These are phyloP conservation scores for Solenopsis invicta DNA, from an alignment of 1,140 invertebrate species.

Conservation along the genomic window DNA sequence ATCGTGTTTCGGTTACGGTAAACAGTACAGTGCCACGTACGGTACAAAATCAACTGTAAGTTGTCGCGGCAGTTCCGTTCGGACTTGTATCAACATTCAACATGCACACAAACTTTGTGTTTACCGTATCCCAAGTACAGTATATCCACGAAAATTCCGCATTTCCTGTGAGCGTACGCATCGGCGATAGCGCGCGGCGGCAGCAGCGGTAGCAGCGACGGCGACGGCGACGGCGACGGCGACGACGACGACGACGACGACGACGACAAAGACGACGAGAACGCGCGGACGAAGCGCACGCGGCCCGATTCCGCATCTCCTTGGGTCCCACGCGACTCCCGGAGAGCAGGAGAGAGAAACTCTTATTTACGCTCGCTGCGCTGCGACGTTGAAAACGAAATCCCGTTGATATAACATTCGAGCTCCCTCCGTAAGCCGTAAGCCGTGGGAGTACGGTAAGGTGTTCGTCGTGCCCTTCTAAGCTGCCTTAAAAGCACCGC, in stretches of 20 bases:
- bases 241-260: too few relatives aligned
- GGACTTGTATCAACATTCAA: conserved; percentile 50
- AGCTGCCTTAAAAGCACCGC: conserved; percentile 64
- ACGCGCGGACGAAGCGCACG: neutral
- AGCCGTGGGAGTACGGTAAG: conserved; percentile 63
- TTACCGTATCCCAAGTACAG: conserved; percentile 34
- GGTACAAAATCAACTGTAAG: conserved; percentile 45
- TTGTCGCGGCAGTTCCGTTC: conserved; percentile 23
- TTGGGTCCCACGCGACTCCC: conserved; percentile 9
- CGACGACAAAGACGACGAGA: too few relatives aligned
- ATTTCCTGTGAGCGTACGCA: conserved; percentile 11
- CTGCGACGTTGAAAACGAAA: conserved; percentile 56
- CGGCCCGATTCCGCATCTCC: neutral
- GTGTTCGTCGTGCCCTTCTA: conserved; percentile 61
- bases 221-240: neutral
- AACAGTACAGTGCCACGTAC: conserved; percentile 35
- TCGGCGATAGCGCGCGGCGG: neutral
- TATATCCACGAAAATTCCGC: conserved; percentile 44
- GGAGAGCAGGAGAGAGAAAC: neutral
- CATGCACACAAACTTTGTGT: conserved; percentile 37
- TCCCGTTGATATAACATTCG: conserved; percentile 64
- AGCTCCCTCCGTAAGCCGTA: conserved; percentile 51
- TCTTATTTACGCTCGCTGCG: conserved; percentile 64
- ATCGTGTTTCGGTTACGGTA: conserved; percentile 55
- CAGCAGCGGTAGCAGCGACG: neutral